Conservation (phyloP, 2,888 invertebrate genomes). For the Dorcus hopei region DNA sequence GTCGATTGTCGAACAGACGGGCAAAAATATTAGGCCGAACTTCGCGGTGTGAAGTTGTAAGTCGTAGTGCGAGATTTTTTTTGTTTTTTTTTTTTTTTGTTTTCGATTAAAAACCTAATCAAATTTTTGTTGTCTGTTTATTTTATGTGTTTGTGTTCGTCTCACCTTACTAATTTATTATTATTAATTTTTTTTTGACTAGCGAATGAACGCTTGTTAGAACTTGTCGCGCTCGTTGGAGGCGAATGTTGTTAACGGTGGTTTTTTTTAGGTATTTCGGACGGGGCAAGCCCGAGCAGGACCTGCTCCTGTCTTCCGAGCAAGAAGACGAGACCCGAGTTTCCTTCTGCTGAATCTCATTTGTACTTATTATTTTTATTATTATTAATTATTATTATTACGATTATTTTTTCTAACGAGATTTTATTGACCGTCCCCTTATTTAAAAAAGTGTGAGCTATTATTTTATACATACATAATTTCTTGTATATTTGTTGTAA, state of each 20-base stretch:
- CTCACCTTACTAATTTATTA: slow-evolving; percentile 19
- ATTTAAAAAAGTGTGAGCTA: no score
- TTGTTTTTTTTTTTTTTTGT: slow-evolving; percentile 6
- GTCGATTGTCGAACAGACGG: slow-evolving; percentile 20
- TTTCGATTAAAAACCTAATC: slow-evolving; percentile 32
- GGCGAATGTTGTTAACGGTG: not conserved
- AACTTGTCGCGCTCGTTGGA: not conserved
- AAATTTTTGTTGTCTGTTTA: slow-evolving; percentile 21
- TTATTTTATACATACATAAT: no score
- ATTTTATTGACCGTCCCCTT: no score
- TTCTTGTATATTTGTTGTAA: no score
- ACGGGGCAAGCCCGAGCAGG: slow-evolving; percentile 45
- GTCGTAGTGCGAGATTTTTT: slow-evolving; percentile 1
- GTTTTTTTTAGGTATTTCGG: slow-evolving; percentile 46
- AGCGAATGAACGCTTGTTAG: not conserved
- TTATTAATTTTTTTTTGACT: not conserved
- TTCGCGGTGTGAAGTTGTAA: slow-evolving; percentile 16
- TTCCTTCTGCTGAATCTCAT: no score
- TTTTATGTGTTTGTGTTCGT: slow-evolving; percentile 35
- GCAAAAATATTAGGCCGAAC: slow-evolving; percentile 23
- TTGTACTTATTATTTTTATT: no score
- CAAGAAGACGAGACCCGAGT: slow-evolving; percentile 40
- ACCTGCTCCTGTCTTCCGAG: slow-evolving; percentile 45
- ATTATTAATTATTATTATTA: no score
- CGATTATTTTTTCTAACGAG: no score